Conservation (phyloP, 2,888 invertebrate genomes). For the Aleiodes testaceus region DNA sequence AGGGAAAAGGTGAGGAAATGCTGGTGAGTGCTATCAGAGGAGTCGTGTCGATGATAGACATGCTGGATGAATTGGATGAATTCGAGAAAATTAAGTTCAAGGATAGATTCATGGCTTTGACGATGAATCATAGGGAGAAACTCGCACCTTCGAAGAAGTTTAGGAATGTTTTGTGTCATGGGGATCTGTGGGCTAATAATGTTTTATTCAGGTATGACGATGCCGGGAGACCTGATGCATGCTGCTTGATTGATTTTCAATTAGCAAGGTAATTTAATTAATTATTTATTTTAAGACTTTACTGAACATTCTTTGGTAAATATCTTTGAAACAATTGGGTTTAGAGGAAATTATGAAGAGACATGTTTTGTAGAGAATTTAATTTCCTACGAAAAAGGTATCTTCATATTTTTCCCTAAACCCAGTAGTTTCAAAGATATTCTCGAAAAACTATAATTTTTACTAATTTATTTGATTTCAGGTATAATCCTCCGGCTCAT, state of each 20-base stretch:
- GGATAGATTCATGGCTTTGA: constrained; percentile 49
- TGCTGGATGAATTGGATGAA: constrained; percentile 52
- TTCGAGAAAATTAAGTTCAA: constrained; percentile 53
- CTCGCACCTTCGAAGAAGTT: constrained; percentile 59
- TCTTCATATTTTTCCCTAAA: too few species aligned
- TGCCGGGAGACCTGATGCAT: constrained; percentile 59
- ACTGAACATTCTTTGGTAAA: not conserved
- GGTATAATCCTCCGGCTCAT: constrained; percentile 67
- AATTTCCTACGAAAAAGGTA: too few species aligned
- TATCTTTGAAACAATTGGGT: not conserved
- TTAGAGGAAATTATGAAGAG: not conserved
- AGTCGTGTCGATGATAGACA: constrained; percentile 58
- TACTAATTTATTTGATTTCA: constrained; percentile 29
- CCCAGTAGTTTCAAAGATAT: too few species aligned
- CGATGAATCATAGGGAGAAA: constrained; percentile 54
- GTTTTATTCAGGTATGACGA: constrained; percentile 66
- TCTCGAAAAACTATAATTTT: not conserved
- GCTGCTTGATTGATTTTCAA: constrained; percentile 69
- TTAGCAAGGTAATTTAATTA: constrained; percentile 76
- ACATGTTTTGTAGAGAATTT: too few species aligned
- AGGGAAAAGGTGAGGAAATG: constrained; percentile 51
- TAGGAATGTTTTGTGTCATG: constrained; percentile 68
- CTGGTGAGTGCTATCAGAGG: constrained; percentile 63
- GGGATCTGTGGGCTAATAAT: constrained; percentile 71
- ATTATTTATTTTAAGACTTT: not conserved